Base-by-base conservation (phyloP, 2,888 invertebrate genomes). In the Clistopyga incitator region DNA sequence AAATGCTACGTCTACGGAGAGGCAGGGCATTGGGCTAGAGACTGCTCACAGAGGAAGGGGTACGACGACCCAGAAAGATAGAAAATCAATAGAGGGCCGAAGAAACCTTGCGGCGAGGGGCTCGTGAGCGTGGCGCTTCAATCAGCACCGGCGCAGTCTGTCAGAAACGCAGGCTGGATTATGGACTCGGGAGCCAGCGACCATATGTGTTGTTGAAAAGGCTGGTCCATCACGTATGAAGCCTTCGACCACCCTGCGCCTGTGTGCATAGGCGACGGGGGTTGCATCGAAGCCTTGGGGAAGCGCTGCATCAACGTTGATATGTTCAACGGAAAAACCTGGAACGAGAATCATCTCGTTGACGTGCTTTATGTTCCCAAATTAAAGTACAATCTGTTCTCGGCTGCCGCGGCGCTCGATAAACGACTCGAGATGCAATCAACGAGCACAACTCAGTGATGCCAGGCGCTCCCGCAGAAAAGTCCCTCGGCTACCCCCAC, bases 111-210 rank as follows among this genome's bases (percentile, higher is more conserved):
- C 18, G 77, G 77, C 3, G 68, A 59, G 1, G 77, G 42, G 2
- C 47, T 68, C 11, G 45, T 77, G 18, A 42, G 54, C 8, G 77
- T 56, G 13, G 54, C 70, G 15, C 68, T 78, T 0, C 47, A 59
- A 50, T 56, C 70, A 8, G 11, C 70, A 10, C 34, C 59, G 52
- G 47, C 23, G 25, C 54, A 54, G 56, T n/a, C 45, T 18, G 20
- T 34, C 59, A 3, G 59, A 56, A 56, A 77, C 18, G 3, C 29
- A 18, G 6, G 23, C 6, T 81, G 86, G 77, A 42, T 64, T 18
- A 4, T 84, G 20, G 84, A 85, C 56, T 86, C 86, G 1, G 86
- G 84, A 10, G 86, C 87, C 3, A 85, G 65, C 10, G 79, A 83
- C 3, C 85, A 88, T 18, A 88, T 86, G 86, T 78, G 74, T 2